Conservation (phyloP, 2,113 vertebrate genomes). For the Oncorhynchus mykiss region DNA sequence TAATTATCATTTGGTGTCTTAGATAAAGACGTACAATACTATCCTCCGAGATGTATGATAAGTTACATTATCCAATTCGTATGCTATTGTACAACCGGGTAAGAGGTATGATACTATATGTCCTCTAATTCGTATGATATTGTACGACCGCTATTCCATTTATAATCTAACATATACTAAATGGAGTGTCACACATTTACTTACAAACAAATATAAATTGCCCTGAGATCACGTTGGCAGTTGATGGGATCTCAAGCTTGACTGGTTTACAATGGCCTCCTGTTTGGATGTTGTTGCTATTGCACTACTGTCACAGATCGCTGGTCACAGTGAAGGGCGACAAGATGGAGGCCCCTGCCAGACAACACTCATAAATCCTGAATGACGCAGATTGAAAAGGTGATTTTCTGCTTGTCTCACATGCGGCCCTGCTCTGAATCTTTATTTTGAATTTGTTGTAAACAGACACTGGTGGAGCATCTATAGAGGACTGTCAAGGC, state of each 20-base stretch:
- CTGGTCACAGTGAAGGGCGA: constrained; percentile 40
- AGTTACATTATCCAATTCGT: no score
- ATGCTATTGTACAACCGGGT: no score
- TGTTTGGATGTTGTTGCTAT: constrained; percentile 50
- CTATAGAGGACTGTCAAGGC: background rate
- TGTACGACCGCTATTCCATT: no score
- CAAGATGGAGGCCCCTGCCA: constrained; percentile 11
- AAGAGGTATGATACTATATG: no score
- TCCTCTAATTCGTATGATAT: no score
- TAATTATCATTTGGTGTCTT: no score
- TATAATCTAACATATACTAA: no score
- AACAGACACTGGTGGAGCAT: background rate
- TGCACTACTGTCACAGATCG: constrained; percentile 58
- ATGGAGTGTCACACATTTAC: no score
- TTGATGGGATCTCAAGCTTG: constrained; percentile 28
- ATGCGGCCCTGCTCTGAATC: constrained; percentile 12
- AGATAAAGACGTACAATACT: no score
- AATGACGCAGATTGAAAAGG: constrained; percentile 45
- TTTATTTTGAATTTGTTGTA: background rate
- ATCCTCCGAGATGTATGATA: no score
- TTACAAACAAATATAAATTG: no score
- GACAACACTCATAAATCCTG: constrained; percentile 49
- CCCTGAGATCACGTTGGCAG: no score
- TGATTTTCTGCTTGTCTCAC: constrained; percentile 64
- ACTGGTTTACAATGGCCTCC: constrained; percentile 40